Evolutionary conservation across 2,797 vertebrate species (phyloP).

Genomic region (Acipenser ruthenus): DNA sequence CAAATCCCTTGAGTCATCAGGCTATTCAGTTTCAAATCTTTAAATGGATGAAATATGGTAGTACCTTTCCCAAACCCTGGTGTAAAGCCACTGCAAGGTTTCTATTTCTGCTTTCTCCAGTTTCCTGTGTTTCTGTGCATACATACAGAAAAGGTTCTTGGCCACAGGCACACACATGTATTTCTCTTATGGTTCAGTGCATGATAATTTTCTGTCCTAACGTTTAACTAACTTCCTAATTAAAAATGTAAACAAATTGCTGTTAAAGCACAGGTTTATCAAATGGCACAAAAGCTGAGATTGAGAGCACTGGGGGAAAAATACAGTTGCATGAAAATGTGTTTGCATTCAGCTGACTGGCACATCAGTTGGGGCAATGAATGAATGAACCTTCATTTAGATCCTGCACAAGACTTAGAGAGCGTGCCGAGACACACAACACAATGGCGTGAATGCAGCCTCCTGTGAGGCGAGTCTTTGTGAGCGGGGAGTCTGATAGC

Average conservation of each 20-base stretch:
- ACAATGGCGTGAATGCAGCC: conserved; percentile 63
- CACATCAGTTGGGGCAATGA: conserved; percentile 38
- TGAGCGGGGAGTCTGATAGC: conserved; percentile 18
- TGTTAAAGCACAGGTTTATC: not conserved
- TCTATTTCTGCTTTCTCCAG: too few species aligned
- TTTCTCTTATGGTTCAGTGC: conserved; percentile 11
- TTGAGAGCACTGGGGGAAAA: not conserved
- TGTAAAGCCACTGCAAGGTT: too few species aligned
- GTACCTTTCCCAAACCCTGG: too few species aligned
- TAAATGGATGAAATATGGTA: too few species aligned
- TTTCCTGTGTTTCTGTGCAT: not conserved
- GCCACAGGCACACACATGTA: too few species aligned
- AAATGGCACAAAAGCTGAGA: not conserved
- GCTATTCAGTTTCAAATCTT: too few species aligned
- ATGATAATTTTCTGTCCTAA: conserved; percentile 22
- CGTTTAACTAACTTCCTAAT: not conserved
- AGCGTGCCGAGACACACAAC: conserved; percentile 29
- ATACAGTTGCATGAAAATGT: conserved; percentile 10
- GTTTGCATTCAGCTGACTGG: conserved; percentile 58
- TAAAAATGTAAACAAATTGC: not conserved
- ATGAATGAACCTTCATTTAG: conserved; percentile 68
- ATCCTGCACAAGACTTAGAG: conserved; percentile 28
- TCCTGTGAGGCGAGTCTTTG: conserved; percentile 58
- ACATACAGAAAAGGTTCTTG: not conserved
- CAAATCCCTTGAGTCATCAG: too few species aligned